Percentiles rank a stretch among this genome's conserved stretches.
phyloP scores from a whole-genome alignment of 2,888 invertebrate genomes.

The Idaea aversata region DNA sequence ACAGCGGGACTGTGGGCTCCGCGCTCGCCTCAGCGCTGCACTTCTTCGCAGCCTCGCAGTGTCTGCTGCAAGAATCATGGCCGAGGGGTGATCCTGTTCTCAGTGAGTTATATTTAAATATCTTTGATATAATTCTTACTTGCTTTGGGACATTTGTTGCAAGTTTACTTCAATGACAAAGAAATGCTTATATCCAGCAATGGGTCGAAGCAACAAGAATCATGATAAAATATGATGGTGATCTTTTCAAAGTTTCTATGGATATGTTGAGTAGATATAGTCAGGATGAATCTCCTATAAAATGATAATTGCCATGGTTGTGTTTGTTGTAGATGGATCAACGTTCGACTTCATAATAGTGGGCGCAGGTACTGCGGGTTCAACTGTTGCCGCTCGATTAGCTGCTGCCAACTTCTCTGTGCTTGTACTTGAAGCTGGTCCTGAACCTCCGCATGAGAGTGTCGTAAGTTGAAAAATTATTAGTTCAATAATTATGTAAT shows the following conservation, averaged over 20 bases:
- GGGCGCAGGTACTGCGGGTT: constrained; percentile 63
- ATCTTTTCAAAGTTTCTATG: no score
- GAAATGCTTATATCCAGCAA: no score
- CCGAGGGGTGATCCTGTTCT: constrained; percentile 40
- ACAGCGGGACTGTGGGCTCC: constrained; percentile 35
- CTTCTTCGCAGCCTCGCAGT: constrained; percentile 63
- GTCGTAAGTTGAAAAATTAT: constrained; percentile 43
- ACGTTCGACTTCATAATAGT: constrained; percentile 62
- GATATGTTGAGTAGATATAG: no score
- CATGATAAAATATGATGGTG: no score
- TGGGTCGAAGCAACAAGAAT: no score
- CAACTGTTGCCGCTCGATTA: constrained; percentile 57
- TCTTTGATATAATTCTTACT: no score
- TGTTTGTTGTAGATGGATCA: constrained; percentile 45
- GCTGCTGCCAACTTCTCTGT: constrained; percentile 39
- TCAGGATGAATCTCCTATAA: neutral
- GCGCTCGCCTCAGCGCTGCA: constrained; percentile 55
- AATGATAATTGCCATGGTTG: neutral
- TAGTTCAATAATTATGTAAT: neutral
- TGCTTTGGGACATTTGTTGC: no score
- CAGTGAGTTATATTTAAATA: constrained; percentile 35
- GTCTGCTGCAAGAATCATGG: constrained; percentile 54
- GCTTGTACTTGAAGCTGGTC: constrained; percentile 65
- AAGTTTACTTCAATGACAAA: no score
- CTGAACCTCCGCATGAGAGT: constrained; percentile 58